These are phyloP conservation scores for Nestor notabilis DNA, from an alignment of 2,113 vertebrate genomes.

Conservation along the genomic window DNA sequence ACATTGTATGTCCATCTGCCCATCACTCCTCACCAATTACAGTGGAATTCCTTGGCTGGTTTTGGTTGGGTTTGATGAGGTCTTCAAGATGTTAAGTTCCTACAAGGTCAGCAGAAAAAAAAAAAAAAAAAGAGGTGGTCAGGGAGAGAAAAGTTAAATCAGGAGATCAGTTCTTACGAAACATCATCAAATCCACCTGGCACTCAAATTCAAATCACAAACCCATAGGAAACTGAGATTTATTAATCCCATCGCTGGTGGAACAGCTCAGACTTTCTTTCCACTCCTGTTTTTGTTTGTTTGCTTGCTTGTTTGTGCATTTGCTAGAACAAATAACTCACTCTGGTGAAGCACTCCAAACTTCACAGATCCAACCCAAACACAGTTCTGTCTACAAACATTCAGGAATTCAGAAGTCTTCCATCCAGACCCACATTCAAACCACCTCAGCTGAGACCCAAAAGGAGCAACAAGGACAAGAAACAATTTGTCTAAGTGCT, in stretches of 20 bases:
- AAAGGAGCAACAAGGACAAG: not conserved
- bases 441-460: not conserved
- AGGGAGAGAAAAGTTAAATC: conserved; percentile 39
- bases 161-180: conserved; percentile 48
- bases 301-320: conserved; percentile 41
- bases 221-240: not conserved
- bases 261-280: conserved; percentile 30
- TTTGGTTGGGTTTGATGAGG: conserved; percentile 23
- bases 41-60: conserved; percentile 33
- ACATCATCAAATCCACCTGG: conserved; percentile 60
- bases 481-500: not conserved
- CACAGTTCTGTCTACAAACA: not conserved
- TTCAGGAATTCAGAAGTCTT: conserved; percentile 4
- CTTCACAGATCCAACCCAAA: conserved; percentile 26
- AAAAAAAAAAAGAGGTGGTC: conserved; percentile 19
- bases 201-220: conserved; percentile 29
- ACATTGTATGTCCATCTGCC: conserved; percentile 26
- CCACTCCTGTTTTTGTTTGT: conserved; percentile 2
- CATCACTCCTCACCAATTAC: conserved; percentile 44
- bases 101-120: not conserved
- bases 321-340: conserved; percentile 20
- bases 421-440: conserved; percentile 2
- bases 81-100: conserved; percentile 61
- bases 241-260: conserved; percentile 29
- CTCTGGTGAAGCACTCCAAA: not conserved